Conservation (phyloP, 2,888 invertebrate genomes). For the Megalurothrips usitatus region DNA sequence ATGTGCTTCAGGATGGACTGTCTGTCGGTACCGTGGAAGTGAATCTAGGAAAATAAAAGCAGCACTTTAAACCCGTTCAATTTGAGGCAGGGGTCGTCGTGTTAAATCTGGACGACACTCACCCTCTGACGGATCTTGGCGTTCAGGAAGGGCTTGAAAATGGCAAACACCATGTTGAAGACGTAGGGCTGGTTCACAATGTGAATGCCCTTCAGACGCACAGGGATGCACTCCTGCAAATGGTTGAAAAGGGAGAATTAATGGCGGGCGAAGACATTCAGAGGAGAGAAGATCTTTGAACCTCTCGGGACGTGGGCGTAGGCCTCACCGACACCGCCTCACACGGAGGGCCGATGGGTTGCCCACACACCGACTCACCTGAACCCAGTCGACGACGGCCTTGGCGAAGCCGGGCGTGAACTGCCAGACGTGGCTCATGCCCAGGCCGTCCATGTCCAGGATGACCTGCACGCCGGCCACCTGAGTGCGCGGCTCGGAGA, state of each 20-base stretch:
- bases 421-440: conserved; percentile 76
- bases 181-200: conserved; percentile 85
- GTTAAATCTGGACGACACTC: conserved; percentile 40
- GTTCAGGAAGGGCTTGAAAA: conserved; percentile 84
- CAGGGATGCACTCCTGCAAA: conserved; percentile 74
- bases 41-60: conserved; percentile 49
- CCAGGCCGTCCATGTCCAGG: conserved; percentile 80
- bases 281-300: no score
- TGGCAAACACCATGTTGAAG: conserved; percentile 82
- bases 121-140: conserved; percentile 76
- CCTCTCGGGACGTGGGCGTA: neutral
- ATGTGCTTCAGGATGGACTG: conserved; percentile 68
- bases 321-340: neutral
- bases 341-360: neutral
- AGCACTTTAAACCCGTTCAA: neutral
- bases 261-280: no score
- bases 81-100: neutral
- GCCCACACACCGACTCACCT: conserved; percentile 49
- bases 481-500: conserved; percentile 67
- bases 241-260: neutral
- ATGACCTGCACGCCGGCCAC: conserved; percentile 74
- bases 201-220: conserved; percentile 81
- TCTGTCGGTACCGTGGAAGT: conserved; percentile 73
- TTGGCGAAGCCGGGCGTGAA: conserved; percentile 82
- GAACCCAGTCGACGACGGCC: conserved; percentile 77